phyloP scores from a whole-genome alignment of 1,140 invertebrate species.

The Leptinotarsa undecemlineata region DNA sequence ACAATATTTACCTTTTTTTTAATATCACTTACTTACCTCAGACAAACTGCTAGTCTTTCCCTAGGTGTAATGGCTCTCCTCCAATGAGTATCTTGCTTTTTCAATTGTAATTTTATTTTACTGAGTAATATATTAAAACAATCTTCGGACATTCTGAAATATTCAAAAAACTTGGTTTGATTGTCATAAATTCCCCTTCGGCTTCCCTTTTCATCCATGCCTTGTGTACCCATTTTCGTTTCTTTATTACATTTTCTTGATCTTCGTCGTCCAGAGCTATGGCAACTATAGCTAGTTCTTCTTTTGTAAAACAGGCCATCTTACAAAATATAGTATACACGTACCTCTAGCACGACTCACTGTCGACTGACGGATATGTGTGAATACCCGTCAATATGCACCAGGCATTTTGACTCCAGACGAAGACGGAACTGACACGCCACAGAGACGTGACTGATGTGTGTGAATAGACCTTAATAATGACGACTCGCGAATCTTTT shows the following conservation, averaged over 20 bases:
- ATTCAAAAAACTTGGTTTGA: conserved; percentile 1
- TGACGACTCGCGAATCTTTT: no score
- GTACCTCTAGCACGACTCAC: no score
- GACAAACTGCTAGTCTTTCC: conserved; percentile 37
- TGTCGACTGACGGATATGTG: conserved; percentile 10
- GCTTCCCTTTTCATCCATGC: conserved; percentile 15
- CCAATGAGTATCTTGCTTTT: conserved; percentile 27
- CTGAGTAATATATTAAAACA: conserved; percentile 7
- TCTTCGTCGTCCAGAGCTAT: conserved; percentile 21
- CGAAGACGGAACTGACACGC: neutral
- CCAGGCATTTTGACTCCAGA: no score
- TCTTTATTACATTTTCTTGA: no score
- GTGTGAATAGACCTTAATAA: no score
- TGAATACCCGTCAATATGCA: no score
- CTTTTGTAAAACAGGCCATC: conserved; percentile 2
- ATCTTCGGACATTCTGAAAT: conserved; percentile 8
- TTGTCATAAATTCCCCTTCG: neutral
- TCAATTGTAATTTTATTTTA: conserved; percentile 2
- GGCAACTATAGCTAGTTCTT: conserved; percentile 19
- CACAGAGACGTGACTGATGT: no score
- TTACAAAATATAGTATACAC: neutral
- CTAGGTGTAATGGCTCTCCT: conserved; percentile 26
- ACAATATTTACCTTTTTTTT: neutral
- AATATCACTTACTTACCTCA: conserved; percentile 35
- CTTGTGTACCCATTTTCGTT: neutral